phyloP scores from a whole-genome alignment of 1,140 invertebrate species.

The Halictus rubicundus region DNA sequence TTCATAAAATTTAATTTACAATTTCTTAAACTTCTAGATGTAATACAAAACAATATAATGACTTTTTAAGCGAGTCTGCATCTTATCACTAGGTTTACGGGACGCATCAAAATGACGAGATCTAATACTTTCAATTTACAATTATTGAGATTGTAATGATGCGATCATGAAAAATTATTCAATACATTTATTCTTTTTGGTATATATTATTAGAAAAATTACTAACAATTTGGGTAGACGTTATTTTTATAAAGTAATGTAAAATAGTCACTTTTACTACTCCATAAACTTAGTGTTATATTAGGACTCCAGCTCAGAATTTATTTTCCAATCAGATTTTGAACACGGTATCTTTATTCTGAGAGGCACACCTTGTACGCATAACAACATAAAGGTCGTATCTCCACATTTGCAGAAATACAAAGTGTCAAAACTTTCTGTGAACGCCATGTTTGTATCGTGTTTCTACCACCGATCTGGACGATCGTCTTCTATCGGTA shows the following conservation, averaged over 20 bases:
- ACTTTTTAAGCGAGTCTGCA: background rate
- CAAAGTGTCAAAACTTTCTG: background rate
- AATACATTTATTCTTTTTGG: too few species aligned
- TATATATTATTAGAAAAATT: too few species aligned
- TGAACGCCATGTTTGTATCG: constrained; percentile 8
- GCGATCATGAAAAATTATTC: too few species aligned
- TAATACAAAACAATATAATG: background rate
- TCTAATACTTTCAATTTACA: too few species aligned
- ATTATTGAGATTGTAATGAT: too few species aligned
- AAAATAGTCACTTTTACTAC: too few species aligned
- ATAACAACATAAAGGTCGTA: constrained; percentile 1
- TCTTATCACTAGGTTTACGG: too few species aligned
- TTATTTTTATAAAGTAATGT: too few species aligned
- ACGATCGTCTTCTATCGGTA: background rate
- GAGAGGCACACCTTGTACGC: background rate
- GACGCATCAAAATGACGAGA: too few species aligned
- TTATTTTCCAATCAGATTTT: background rate
- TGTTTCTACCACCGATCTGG: constrained; percentile 9
- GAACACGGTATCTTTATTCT: background rate
- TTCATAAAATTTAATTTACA: background rate
- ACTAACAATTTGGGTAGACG: too few species aligned
- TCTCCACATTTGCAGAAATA: constrained; percentile 1
- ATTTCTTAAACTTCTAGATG: background rate
- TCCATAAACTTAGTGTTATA: too few species aligned
- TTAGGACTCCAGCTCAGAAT: background rate